Evolutionary conservation across 2,888 invertebrate genomes (phyloP).

Genomic region (Melieria picta): DNA sequence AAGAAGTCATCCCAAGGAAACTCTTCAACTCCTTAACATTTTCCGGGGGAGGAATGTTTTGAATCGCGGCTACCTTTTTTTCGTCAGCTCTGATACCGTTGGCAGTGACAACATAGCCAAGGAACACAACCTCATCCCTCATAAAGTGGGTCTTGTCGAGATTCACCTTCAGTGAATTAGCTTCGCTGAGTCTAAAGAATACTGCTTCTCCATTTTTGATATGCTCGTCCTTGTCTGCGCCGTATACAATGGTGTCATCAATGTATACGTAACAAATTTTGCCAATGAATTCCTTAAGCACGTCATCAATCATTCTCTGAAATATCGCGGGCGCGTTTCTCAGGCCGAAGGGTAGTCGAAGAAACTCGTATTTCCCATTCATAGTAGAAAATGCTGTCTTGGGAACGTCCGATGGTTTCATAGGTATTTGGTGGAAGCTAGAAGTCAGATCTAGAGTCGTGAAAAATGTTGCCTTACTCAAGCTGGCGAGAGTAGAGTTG

Average conservation of each 20-base stretch:
- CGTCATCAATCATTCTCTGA: conserved; percentile 26
- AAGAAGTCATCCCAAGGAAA: no score
- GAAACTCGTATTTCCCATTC: no score
- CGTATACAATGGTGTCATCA: conserved; percentile 17
- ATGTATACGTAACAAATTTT: conserved; percentile 28
- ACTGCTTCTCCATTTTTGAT: conserved; percentile 19
- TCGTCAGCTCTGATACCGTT: neutral
- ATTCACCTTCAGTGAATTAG: conserved; percentile 22
- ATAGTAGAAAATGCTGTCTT: conserved; percentile 38
- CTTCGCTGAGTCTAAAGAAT: conserved; percentile 19
- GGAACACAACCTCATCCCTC: conserved; percentile 27
- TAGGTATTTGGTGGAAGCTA: conserved; percentile 45
- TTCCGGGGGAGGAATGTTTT: no score
- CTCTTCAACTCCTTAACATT: no score
- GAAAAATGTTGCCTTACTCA: conserved; percentile 41
- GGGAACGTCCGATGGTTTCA: conserved; percentile 38
- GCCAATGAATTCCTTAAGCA: conserved; percentile 18
- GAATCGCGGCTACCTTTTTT: no score
- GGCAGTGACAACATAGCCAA: conserved; percentile 31
- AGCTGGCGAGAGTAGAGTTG: no score
- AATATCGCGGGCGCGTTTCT: no score
- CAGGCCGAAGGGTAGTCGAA: no score
- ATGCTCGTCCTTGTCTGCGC: conserved; percentile 20
- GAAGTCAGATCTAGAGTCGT: conserved; percentile 44
- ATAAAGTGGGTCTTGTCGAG: conserved; percentile 28